Base-by-base conservation (phyloP, 1,140 invertebrate species). In the Calephelis nemesis region DNA sequence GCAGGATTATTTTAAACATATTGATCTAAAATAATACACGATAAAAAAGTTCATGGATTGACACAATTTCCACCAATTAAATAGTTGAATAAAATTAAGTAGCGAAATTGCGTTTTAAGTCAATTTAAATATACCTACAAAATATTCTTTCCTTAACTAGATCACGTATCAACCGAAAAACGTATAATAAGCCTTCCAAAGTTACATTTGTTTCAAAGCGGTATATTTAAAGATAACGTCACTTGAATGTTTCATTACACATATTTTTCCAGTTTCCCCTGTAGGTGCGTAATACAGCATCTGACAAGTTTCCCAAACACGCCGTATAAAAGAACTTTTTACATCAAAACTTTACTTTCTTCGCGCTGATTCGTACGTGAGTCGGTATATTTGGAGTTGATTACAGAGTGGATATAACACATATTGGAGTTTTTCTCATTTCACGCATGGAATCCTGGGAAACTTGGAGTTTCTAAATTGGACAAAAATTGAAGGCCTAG, bases 321-420 rank as follows among this genome's bases (percentile, higher is more conserved):
- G 73, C 71, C 78, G 76, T 78, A 87, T 85, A 82, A 87, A 87
- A 82, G 72, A 89, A 90, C 79, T 90, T 90, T 90, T 90, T 86
- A 88, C 84, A 90, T 90, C 87, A 87, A 88, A 89, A 90, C 83
- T 89, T 89, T 87, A 84, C 78, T 68, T 77, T 74, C 77, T 65
- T 73, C 76, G 73, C 74, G 72, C 76, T 78, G 84, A 83, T 83
- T 84, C 79, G 84, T 89, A 87, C 87, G 87, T 85, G 84, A 82
- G 83, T 69, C 73, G 73, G 72, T 84, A 79, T 83, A 81, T 86
- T 84, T 78, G 71, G 79, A 72, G 77, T 78, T 86, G 82, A 88
- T 88, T 86, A 86, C 82, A 67, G 65, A 67, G 50, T 67, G 40
- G 65, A 58, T 67, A 67, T 67, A 67, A 60, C 65, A 50, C 65